Conservation (phyloP, 2,888 invertebrate genomes). For the Hypolimnas misippus region DNA sequence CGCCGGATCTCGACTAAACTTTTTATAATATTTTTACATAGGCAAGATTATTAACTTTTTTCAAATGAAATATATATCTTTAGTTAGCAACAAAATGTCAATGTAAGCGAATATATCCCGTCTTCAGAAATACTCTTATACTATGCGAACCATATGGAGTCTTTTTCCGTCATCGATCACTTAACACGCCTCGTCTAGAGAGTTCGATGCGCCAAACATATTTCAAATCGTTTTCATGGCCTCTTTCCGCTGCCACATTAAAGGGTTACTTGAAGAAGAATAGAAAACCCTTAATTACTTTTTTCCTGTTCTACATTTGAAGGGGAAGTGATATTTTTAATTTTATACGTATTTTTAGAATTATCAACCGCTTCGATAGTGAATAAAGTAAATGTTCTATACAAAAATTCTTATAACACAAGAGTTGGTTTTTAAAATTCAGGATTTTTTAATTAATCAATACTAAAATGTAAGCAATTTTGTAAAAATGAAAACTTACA, state of each 20-base stretch:
- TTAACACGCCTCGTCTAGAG: slow-evolving; percentile 28
- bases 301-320: slow-evolving; percentile 34
- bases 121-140: too few species aligned
- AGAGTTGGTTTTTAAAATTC: too few species aligned
- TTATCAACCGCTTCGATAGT: neutral
- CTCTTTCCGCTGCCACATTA: slow-evolving; percentile 37
- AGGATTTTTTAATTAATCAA: too few species aligned
- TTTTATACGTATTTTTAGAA: neutral
- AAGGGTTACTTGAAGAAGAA: slow-evolving; percentile 39
- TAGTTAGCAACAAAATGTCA: too few species aligned
- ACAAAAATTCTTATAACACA: too few species aligned
- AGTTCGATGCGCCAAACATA: slow-evolving; percentile 25
- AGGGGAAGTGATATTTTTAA: slow-evolving; percentile 12
- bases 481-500: too few species aligned
- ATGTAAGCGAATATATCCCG: too few species aligned
- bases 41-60: too few species aligned
- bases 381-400: neutral
- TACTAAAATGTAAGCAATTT: too few species aligned
- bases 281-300: slow-evolving; percentile 44
- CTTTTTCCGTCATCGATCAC: slow-evolving; percentile 32
- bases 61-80: too few species aligned
- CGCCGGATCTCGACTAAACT: too few species aligned
- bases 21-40: too few species aligned
- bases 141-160: neutral
- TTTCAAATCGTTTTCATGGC: slow-evolving; percentile 41